These are phyloP conservation scores for Gymnocheta viridis DNA, from an alignment of 2,888 invertebrate species.

Conservation along the genomic window DNA sequence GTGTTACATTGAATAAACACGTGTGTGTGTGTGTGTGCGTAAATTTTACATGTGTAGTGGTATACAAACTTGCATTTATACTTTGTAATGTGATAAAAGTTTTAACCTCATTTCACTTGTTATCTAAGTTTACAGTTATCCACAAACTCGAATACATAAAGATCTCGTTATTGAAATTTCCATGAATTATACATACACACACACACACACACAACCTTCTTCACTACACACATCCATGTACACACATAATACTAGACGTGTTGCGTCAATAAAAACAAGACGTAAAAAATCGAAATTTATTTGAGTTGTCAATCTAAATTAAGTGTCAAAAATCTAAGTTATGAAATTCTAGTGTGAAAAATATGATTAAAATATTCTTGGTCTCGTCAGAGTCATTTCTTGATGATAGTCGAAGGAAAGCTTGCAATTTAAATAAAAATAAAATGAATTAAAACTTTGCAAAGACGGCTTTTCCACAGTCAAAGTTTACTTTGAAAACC, in stretches of 20 bases:
- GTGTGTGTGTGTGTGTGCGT: constrained; percentile 4
- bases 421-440: too few species aligned
- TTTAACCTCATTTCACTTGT: constrained; percentile 55
- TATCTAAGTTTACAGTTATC: constrained; percentile 42
- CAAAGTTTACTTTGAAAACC: too few species aligned
- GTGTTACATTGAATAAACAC: constrained; percentile 2
- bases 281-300: not conserved
- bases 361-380: too few species aligned
- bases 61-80: not conserved
- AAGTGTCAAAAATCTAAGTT: not conserved
- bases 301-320: not conserved
- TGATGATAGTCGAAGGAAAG: not conserved
- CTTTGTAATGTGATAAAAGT: constrained; percentile 35
- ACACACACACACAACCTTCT: too few species aligned
- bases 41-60: not conserved
- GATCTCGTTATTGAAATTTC: not conserved
- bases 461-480: too few species aligned
- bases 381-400: not conserved
- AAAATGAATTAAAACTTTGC: too few species aligned
- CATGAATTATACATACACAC: not conserved
- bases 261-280: not conserved
- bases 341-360: not conserved
- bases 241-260: not conserved
- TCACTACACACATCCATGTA: too few species aligned
- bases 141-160: constrained; percentile 14